Percentiles rank a stretch among this genome's conserved stretches.
These are phyloP conservation scores for Lycia hirtaria DNA, from an alignment of 2,888 invertebrate genomes.

Conservation along the genomic window DNA sequence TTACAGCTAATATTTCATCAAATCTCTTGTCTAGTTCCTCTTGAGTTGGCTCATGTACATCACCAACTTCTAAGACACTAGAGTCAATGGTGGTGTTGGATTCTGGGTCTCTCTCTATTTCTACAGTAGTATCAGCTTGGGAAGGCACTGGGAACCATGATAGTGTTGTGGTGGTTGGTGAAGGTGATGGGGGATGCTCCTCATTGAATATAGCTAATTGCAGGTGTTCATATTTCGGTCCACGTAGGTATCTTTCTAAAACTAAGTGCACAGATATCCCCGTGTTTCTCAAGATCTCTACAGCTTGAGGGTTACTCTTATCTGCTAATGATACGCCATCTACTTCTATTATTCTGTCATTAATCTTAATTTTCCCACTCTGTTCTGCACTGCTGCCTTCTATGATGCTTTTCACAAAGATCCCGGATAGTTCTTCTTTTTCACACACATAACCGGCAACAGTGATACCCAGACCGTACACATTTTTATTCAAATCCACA, in stretches of 20 bases:
- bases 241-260: conserved; percentile 96
- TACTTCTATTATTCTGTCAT: conserved; percentile 98
- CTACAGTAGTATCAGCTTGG: conserved; percentile 83
- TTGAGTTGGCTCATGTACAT: conserved; percentile 79
- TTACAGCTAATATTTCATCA: conserved; percentile 85
- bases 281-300: conserved; percentile 97
- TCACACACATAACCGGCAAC: conserved; percentile 99
- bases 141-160: conserved; percentile 94
- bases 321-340: conserved; percentile 96
- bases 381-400: conserved; percentile 98
- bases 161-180: conserved; percentile 92
- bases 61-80: conserved; percentile 86
- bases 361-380: conserved; percentile 95
- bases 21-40: conserved; percentile 78
- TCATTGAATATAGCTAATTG: conserved; percentile 92
- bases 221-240: conserved; percentile 96
- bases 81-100: conserved; percentile 93
- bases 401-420: conserved; percentile 99
- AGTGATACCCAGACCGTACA: conserved; percentile 96
- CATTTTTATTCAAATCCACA: conserved; percentile 96
- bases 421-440: conserved; percentile 99
- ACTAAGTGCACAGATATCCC: conserved; percentile 95
- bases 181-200: conserved; percentile 86
- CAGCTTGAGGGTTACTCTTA: conserved; percentile 98
- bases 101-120: conserved; percentile 92